These are phyloP conservation scores for Mantis religiosa DNA, from an alignment of 2,888 invertebrate genomes.

Conservation along the genomic window DNA sequence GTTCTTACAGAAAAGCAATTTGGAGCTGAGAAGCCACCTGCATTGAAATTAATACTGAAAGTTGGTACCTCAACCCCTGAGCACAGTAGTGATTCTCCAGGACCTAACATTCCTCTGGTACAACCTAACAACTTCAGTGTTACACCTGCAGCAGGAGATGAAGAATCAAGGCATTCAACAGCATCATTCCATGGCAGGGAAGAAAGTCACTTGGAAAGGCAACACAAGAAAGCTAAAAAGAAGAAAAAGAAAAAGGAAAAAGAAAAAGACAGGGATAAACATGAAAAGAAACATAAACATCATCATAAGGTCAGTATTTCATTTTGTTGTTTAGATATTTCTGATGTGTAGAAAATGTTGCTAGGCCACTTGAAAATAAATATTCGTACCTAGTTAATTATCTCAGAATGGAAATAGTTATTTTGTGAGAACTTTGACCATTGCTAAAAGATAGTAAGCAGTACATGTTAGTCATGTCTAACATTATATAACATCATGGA, in stretches of 20 bases:
- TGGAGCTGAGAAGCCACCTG: slow-evolving; percentile 49
- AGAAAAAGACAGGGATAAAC: slow-evolving; percentile 49
- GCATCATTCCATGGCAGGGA: slow-evolving; percentile 33
- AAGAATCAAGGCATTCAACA: slow-evolving; percentile 42
- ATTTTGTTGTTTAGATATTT: slow-evolving; percentile 2
- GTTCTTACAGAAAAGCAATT: slow-evolving; percentile 26
- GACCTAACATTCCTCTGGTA: slow-evolving; percentile 33
- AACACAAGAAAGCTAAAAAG: slow-evolving; percentile 69
- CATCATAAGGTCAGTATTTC: slow-evolving; percentile 53
- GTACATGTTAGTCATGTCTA: too few relatives aligned
- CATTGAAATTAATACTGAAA: slow-evolving; percentile 68
- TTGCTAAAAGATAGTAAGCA: too few relatives aligned
- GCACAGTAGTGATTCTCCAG: slow-evolving; percentile 51
- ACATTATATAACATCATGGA: too few relatives aligned
- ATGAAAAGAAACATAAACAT: slow-evolving; percentile 68
- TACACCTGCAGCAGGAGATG: slow-evolving; percentile 38
- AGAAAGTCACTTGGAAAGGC: slow-evolving; percentile 39
- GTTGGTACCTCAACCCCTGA: slow-evolving; percentile 69
- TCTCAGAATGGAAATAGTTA: too few relatives aligned
- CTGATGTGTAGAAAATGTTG: too few relatives aligned
- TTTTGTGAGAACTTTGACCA: too few relatives aligned
- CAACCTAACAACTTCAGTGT: slow-evolving; percentile 36
- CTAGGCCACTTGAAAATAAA: too few relatives aligned
- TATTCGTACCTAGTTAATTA: too few relatives aligned
- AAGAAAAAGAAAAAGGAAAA: slow-evolving; percentile 74